Evolutionary conservation across 2,888 invertebrate species (phyloP).

Genomic region (Aleiodes alternator): DNA sequence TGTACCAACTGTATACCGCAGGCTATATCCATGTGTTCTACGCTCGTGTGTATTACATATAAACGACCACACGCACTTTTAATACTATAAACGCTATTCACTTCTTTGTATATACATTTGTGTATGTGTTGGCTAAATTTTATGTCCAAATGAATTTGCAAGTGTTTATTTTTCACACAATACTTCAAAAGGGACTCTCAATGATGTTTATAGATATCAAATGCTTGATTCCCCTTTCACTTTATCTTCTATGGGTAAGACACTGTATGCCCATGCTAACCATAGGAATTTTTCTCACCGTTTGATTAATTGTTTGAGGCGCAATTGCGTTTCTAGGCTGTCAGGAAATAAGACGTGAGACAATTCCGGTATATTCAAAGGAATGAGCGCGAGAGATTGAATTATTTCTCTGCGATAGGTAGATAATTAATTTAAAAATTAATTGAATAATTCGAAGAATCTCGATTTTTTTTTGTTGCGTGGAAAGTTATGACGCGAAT

Average conservation of each 20-base stretch:
- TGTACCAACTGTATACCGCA: slow-evolving; percentile 14
- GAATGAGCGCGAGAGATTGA: too few relatives aligned
- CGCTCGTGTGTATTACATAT: slow-evolving; percentile 7
- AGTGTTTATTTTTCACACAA: slow-evolving; percentile 25
- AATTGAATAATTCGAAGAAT: not conserved
- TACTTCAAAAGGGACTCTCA: slow-evolving; percentile 2
- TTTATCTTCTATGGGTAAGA: slow-evolving; percentile 8
- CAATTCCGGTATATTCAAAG: not conserved
- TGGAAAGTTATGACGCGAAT: not conserved
- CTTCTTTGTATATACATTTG: slow-evolving; percentile 12
- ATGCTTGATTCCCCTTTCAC: slow-evolving; percentile 23
- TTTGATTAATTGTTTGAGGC: slow-evolving; percentile 29
- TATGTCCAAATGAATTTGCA: slow-evolving; percentile 9
- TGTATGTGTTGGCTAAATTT: not conserved
- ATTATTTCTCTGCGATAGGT: too few relatives aligned
- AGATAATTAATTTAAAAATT: too few relatives aligned
- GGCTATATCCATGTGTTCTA: slow-evolving; percentile 18
- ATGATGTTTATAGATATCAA: slow-evolving; percentile 13
- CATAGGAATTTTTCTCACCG: slow-evolving; percentile 4
- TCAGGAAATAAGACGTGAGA: slow-evolving; percentile 25
- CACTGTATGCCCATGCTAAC: not conserved
- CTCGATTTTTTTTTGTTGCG: too few relatives aligned
- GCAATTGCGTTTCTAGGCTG: slow-evolving; percentile 13
- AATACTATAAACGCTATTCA: slow-evolving; percentile 11
- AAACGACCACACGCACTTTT: slow-evolving; percentile 25